A percentile compares a stretch with the other conserved stretches of the same genome.
phyloP scores from a whole-genome alignment of 2,888 invertebrate species.

The Axea sp. region DNA sequence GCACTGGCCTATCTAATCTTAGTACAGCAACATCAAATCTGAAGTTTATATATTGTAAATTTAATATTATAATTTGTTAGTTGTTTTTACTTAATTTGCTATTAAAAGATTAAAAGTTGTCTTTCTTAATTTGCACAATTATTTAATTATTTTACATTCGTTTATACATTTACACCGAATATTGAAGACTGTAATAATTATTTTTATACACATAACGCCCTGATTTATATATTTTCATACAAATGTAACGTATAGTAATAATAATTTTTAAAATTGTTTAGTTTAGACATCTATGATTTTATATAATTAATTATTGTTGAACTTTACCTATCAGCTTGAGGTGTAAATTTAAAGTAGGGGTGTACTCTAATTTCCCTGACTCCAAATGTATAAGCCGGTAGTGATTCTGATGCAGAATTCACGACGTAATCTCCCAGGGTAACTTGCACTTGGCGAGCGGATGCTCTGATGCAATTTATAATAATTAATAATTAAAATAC shows the following conservation, averaged over 20 bases:
- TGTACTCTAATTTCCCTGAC: slow-evolving; percentile 94
- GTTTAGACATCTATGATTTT: too few relatives aligned
- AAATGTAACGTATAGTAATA: too few relatives aligned
- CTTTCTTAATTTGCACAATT: too few relatives aligned
- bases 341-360: slow-evolving; percentile 95
- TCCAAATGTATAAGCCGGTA: slow-evolving; percentile 95
- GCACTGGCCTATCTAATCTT: slow-evolving; percentile 92
- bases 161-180: too few relatives aligned
- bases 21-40: slow-evolving; percentile 95
- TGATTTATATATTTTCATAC: too few relatives aligned
- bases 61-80: neutral
- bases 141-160: too few relatives aligned
- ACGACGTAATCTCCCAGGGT: slow-evolving; percentile 96
- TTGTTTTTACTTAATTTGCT: neutral
- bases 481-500: too few relatives aligned
- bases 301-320: too few relatives aligned
- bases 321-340: slow-evolving; percentile 88
- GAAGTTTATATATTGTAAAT: slow-evolving; percentile 8
- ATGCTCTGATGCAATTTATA: slow-evolving; percentile 82
- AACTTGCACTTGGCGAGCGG: slow-evolving; percentile 94
- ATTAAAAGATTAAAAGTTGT: too few relatives aligned
- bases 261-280: too few relatives aligned
- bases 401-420: slow-evolving; percentile 93
- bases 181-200: too few relatives aligned
- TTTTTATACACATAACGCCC: too few relatives aligned